These are phyloP conservation scores for Vidua macroura DNA, from an alignment of 2,113 vertebrate genomes.

Conservation along the genomic window DNA sequence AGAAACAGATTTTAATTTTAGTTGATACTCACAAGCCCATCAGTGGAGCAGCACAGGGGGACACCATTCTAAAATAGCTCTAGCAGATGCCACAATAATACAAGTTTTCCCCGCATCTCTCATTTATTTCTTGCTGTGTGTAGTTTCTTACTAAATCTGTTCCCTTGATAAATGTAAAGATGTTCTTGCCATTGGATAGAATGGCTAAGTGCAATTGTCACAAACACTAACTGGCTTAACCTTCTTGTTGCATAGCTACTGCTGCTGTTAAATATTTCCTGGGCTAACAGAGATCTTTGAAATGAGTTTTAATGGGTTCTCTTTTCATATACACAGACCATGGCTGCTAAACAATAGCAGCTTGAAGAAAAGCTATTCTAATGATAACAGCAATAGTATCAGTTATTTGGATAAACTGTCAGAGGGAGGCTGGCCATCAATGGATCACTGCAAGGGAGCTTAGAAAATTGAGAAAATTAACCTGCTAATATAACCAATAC, in stretches of 20 bases:
- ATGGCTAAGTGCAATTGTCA: neutral
- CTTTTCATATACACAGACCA: neutral
- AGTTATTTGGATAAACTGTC: neutral
- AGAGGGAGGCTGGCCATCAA: neutral
- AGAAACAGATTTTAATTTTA: slow-evolving; percentile 47
- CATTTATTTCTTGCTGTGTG: slow-evolving; percentile 40
- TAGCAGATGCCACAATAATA: slow-evolving; percentile 50
- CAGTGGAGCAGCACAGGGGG: slow-evolving; percentile 49
- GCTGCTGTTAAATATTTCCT: slow-evolving; percentile 32
- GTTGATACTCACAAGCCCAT: neutral
- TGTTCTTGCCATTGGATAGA: neutral
- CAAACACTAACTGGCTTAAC: slow-evolving; percentile 19
- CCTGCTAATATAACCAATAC: neutral
- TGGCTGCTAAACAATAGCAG: neutral
- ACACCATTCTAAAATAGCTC: slow-evolving; percentile 43
- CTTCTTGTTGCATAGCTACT: neutral
- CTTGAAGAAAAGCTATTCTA: slow-evolving; percentile 1
- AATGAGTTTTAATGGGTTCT: slow-evolving; percentile 28
- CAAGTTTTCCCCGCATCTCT: neutral
- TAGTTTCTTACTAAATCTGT: slow-evolving; percentile 22
- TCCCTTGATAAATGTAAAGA: slow-evolving; percentile 20
- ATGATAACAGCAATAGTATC: neutral
- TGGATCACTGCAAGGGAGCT: neutral
- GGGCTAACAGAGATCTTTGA: neutral
- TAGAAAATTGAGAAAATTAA: slow-evolving; percentile 22